Percentiles rank a stretch among this genome's conserved stretches.
Conservation (phyloP, 2,113 vertebrate genomes). For the Ageneiosus marmoratus region DNA sequence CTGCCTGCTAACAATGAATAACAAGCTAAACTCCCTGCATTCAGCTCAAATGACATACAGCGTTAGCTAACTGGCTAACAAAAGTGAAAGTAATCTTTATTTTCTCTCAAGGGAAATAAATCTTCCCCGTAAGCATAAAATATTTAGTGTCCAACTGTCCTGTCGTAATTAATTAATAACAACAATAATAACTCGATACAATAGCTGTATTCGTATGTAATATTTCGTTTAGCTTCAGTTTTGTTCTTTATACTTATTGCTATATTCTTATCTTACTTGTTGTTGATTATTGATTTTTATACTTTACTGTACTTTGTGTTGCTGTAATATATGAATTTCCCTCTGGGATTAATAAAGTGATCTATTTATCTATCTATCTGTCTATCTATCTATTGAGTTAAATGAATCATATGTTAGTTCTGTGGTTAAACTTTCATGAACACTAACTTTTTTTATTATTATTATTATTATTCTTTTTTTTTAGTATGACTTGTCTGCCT, state of each 20-base stretch:
- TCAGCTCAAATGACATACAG: constrained; percentile 19
- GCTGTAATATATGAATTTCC: too few species aligned
- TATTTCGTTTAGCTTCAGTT: too few species aligned
- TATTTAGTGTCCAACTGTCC: too few species aligned
- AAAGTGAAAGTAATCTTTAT: constrained; percentile 52
- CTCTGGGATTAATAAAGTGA: too few species aligned
- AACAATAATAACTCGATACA: not conserved
- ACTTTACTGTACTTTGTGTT: too few species aligned
- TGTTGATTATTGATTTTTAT: too few species aligned
- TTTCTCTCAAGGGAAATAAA: not conserved
- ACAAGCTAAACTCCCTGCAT: not conserved
- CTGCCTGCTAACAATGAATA: constrained; percentile 42
- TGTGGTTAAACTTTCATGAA: not conserved
- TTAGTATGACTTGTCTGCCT: constrained; percentile 95
- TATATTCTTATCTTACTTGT: too few species aligned
- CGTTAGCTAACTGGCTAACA: constrained; percentile 33
- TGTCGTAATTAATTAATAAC: not conserved
- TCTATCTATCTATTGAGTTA: not conserved
- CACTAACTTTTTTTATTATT: not conserved
- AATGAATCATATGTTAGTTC: not conserved
- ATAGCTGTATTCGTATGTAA: too few species aligned
- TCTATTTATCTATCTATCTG: too few species aligned
- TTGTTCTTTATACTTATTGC: too few species aligned
- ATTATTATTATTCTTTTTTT: not conserved
- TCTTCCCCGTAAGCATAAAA: not conserved